A percentile compares a stretch with the other conserved stretches of the same genome.
phyloP scores from a whole-genome alignment of 1,140 invertebrate genomes.

The Drosophila bocqueti region DNA sequence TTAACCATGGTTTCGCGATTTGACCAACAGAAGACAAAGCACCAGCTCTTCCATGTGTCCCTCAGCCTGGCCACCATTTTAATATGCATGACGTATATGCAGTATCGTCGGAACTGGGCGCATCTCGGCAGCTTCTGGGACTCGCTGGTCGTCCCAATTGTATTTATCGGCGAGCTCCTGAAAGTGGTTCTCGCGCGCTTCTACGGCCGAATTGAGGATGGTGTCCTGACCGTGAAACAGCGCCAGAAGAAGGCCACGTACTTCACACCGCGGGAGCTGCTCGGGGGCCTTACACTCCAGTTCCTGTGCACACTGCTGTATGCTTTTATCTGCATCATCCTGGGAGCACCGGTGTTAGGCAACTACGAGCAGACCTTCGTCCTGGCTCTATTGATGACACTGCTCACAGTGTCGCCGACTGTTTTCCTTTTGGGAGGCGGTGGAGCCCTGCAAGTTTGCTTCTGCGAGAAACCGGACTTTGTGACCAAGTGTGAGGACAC shows the following conservation, averaged over 20 bases:
- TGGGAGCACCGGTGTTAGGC: conserved; percentile 80
- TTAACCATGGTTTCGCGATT: conserved; percentile 76
- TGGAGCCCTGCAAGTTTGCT: conserved; percentile 78
- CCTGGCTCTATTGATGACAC: conserved; percentile 73
- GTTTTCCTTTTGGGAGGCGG: conserved; percentile 78
- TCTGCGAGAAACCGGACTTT: conserved; percentile 82
- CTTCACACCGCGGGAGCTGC: conserved; percentile 69
- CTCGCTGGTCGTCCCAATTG: conserved; percentile 84
- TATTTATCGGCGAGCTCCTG: conserved; percentile 74
- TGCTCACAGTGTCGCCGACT: conserved; percentile 79
- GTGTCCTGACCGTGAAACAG: conserved; percentile 65
- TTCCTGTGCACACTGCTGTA: conserved; percentile 78
- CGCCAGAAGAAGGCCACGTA: conserved; percentile 74
- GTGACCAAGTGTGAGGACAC: conserved; percentile 79
- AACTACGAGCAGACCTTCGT: conserved; percentile 84
- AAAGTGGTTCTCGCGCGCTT: conserved; percentile 77
- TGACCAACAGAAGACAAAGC: conserved; percentile 82
- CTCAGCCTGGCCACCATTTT: conserved; percentile 78
- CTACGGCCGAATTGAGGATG: conserved; percentile 71
- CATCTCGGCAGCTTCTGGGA: conserved; percentile 80
- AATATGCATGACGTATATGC: conserved; percentile 83
- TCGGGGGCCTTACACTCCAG: conserved; percentile 73
- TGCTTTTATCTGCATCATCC: conserved; percentile 81
- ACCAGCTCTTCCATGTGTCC: conserved; percentile 82
- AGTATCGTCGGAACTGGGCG: conserved; percentile 76